A percentile compares a stretch with the other conserved stretches of the same genome.
These are phyloP conservation scores for Idaea straminata DNA, from an alignment of 2,888 invertebrate genomes.

Conservation along the genomic window DNA sequence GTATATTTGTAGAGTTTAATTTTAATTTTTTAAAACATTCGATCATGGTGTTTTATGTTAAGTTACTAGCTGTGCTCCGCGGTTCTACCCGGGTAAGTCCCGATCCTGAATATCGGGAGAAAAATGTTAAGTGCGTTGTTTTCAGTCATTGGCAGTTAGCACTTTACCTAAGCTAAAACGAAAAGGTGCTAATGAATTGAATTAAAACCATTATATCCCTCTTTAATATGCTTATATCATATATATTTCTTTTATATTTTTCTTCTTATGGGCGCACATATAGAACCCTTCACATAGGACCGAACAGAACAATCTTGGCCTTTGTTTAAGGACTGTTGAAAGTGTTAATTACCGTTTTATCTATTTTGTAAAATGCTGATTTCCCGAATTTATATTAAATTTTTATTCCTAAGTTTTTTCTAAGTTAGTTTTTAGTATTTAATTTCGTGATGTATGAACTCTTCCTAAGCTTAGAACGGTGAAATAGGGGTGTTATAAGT, in stretches of 20 bases:
- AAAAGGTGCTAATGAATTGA: too few relatives aligned
- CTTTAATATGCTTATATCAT: too few relatives aligned
- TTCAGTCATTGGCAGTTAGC: too few relatives aligned
- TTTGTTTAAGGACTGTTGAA: too few relatives aligned
- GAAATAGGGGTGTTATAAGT: not conserved
- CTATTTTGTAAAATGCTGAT: not conserved
- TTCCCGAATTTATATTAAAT: not conserved
- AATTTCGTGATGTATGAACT: not conserved
- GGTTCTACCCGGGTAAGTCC: not conserved
- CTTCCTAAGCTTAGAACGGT: not conserved
- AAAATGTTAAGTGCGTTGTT: not conserved
- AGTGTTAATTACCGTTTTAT: too few relatives aligned
- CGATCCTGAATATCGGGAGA: not conserved
- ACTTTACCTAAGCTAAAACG: too few relatives aligned
- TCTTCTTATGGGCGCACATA: too few relatives aligned
- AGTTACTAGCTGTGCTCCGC: not conserved
- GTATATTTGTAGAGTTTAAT: slow-evolving; percentile 38
- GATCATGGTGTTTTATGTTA: not conserved
- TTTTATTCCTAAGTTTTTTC: not conserved
- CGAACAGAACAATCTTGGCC: too few relatives aligned
- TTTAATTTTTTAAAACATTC: slow-evolving; percentile 30
- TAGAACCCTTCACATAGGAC: too few relatives aligned
- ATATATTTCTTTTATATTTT: too few relatives aligned
- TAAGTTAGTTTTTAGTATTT: not conserved
- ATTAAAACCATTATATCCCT: too few relatives aligned